Evolutionary conservation across 2,888 invertebrate genomes (phyloP), one percentile per base, ranked within the genome.

Genomic region (Meteorus colon): DNA sequence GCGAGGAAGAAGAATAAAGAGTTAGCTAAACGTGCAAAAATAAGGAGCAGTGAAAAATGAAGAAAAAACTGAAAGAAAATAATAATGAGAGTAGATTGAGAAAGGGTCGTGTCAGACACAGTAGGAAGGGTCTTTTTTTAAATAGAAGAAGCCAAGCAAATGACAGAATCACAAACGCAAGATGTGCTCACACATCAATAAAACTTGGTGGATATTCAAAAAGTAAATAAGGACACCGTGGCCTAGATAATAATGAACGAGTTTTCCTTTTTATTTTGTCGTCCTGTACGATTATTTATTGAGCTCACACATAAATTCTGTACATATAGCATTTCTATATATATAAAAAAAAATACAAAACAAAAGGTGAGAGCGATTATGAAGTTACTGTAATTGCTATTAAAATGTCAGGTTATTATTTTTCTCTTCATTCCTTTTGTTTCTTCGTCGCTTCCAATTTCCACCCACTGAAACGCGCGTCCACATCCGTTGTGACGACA

Each of bases 1-100:
- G 19, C 4, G 41, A 41, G 65, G 37, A 65, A 37, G 41, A 65
- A 24, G 19, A 19, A 86, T 89, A 89, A 81, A 76, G 34, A 74
- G 74, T 68, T 70, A 19, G 12, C 66, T 65, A 60, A 63, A 45
- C 67, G 66, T 16, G 66, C 27, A 63, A 66, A 67, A 69, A 34
- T 73, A 45, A 34, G 55, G 45, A 60, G n/a, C 16, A 63, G n/a
- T 19, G 45, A 27, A 66, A 51, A 63, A 45, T 37, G 4, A 68
- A 27, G 60, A 65, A 68, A 41, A 68, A 69, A 19, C n/a, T 16
- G 62, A 69, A 66, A 60, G 34, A 16, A 41, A 34, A n/a, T 24
- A 55, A 24, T 19, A 55, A 55, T 29, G 63, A 66, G 45, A 60
- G 74, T 48, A 41, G 70, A 73, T 59, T 51, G 65, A n/a, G 67